phyloP scores from a whole-genome alignment of 2,797 vertebrate genomes.

The Hemibagrus guttatus region DNA sequence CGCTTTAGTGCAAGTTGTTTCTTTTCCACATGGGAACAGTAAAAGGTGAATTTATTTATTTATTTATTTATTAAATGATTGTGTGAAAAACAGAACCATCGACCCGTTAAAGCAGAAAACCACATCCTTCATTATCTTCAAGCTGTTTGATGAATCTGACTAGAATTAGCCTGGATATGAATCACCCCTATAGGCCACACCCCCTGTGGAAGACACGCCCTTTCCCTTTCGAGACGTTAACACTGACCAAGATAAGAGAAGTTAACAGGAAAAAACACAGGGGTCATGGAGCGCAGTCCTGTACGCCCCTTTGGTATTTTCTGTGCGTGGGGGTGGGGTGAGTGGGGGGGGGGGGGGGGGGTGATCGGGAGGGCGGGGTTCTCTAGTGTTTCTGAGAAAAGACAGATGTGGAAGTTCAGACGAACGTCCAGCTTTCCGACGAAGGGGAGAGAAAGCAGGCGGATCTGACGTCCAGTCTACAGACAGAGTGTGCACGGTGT shows the following conservation, averaged over 20 bases:
- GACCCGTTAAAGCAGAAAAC: not conserved
- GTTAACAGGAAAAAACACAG: not conserved
- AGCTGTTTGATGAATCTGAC: not conserved
- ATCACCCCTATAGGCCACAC: not conserved
- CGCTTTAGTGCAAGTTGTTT: conserved; percentile 22
- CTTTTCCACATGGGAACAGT: not conserved
- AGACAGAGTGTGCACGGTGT: not conserved
- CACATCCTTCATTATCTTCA: not conserved
- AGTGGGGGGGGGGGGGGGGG: not conserved
- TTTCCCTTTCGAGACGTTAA: not conserved
- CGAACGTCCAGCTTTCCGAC: not conserved
- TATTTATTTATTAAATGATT: not conserved
- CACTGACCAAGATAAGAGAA: not conserved
- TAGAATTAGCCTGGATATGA: not conserved
- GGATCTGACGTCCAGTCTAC: not conserved
- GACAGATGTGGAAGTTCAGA: not conserved
- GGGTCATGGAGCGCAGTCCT: too few species aligned
- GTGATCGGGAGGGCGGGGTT: not conserved
- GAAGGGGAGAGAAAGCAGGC: not conserved
- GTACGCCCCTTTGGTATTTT: not conserved
- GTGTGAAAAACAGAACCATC: not conserved
- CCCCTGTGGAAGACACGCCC: conserved; percentile 2
- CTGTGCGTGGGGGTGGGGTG: too few species aligned
- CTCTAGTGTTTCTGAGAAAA: not conserved
- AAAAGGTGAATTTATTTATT: not conserved